Base-by-base conservation (phyloP, 1,140 invertebrate species). In the Grapholita molesta region DNA sequence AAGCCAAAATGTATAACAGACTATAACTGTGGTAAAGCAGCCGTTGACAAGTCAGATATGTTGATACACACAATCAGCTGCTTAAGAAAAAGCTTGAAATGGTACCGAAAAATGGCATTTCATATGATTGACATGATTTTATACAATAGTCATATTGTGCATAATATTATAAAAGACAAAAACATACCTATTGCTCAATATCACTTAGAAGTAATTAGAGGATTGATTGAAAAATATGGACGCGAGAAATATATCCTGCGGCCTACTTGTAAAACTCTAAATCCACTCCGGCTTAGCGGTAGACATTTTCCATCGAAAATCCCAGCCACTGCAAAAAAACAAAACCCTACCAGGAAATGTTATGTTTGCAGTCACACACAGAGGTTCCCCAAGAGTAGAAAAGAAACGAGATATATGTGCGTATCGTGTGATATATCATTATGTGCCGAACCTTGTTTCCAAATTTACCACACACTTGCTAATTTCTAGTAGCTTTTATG, bases 1-100 rank as follows among this genome's bases (percentile, higher is more conserved):
- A 83, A 83, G 71, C 80, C 72, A n/a, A 55, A 53, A 18, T 70
- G 72, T 64, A 73, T 81, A 15, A 68, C 72, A 9, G 76, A 80
- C 15, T 83, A 81, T 42, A 84, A 75, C 48, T 33, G 33, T 3
- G 72, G 71, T 55, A 83, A 83, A 75, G 78, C 74, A 8, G 73
- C 70, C 9, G 72, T 81, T 18, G 70, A 84, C 61, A 48, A 48
- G 42, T 69, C 57, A 61, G 57, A 66, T 69, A 69, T 69, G 68
- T 23, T 69, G 11, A 42, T 69, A 32, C 73, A 70, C 11, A 66
- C 4, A 15, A 32, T 69, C 0, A 15, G 68, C 6, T 74, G 57
- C 15, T 53, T 68, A 12, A 11, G 67, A 66, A 74, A 70, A 57
- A 69, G 53, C 12, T 64, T 65, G 25, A 70, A 42, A 48, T 70